Percentiles rank a stretch among this genome's conserved stretches.
These are phyloP conservation scores for Stramonita haemastoma DNA, from an alignment of 2,888 invertebrate genomes.

Conservation along the genomic window DNA sequence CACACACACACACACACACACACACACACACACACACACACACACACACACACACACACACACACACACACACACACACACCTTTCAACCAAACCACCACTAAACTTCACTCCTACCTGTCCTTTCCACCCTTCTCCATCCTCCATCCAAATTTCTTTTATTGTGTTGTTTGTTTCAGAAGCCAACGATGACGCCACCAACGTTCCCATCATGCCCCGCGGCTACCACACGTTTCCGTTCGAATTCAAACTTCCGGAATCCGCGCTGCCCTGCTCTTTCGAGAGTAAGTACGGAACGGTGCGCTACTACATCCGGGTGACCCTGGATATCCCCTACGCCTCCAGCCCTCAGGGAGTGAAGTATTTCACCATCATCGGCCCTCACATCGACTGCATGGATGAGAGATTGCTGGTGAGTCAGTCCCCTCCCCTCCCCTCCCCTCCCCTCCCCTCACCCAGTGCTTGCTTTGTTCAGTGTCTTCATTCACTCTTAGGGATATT, in stretches of 20 bases:
- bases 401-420: constrained; percentile 84
- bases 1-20: not conserved
- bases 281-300: constrained; percentile 86
- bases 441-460: no score
- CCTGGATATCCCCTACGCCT: constrained; percentile 87
- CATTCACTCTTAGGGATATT: no score
- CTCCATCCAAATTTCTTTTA: no score
- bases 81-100: no score
- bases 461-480: no score
- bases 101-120: no score
- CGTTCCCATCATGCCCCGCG: constrained; percentile 83
- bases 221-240: constrained; percentile 85
- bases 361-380: constrained; percentile 89
- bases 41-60: not conserved
- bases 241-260: constrained; percentile 86
- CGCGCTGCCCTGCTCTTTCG: constrained; percentile 86
- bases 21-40: not conserved
- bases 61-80: not conserved
- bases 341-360: constrained; percentile 88
- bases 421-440: no score
- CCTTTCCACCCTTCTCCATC: no score
- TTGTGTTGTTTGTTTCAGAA: constrained; percentile 56
- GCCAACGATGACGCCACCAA: constrained; percentile 70
- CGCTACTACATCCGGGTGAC: constrained; percentile 83
- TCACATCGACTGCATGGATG: constrained; percentile 89